Conservation (phyloP, 2,888 invertebrate genomes). For the Yponomeuta plumbellus region DNA sequence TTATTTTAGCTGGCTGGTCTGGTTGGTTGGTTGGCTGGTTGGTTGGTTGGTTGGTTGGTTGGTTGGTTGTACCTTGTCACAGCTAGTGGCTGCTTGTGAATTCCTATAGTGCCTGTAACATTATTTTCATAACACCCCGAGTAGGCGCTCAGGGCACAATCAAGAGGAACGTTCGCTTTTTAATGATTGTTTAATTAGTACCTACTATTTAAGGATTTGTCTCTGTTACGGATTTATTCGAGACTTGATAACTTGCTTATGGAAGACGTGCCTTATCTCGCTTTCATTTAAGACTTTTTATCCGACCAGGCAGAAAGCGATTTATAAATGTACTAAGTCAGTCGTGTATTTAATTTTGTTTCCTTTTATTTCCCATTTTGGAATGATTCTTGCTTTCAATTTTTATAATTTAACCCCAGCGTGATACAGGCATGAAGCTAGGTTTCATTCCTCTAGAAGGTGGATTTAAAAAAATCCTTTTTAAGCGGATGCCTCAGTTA, state of each 20-base stretch:
- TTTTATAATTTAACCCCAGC: too few species aligned
- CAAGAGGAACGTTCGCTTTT: background rate
- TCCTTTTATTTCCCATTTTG: background rate
- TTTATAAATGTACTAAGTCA: background rate
- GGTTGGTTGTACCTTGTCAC: too few species aligned
- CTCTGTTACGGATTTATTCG: background rate
- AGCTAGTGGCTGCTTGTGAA: too few species aligned
- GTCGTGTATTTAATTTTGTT: background rate
- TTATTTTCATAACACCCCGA: background rate
- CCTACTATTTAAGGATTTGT: slow-evolving; percentile 4
- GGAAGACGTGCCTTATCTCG: background rate
- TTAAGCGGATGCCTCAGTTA: too few species aligned
- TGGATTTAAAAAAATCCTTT: too few species aligned
- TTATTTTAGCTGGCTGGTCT: too few species aligned
- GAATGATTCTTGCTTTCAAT: background rate
- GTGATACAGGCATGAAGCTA: too few species aligned
- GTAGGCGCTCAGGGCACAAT: background rate
- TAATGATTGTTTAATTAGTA: slow-evolving; percentile 10
- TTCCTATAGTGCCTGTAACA: too few species aligned
- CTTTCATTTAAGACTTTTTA: slow-evolving; percentile 1
- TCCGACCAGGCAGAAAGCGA: background rate
- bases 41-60: too few species aligned
- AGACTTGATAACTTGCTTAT: slow-evolving; percentile 6
- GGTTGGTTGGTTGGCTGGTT: too few species aligned
- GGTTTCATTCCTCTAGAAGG: too few species aligned